phyloP scores from a whole-genome alignment of 37 sponge, comb jelly and placozoan species.

The Theonella swinhoei region DNA sequence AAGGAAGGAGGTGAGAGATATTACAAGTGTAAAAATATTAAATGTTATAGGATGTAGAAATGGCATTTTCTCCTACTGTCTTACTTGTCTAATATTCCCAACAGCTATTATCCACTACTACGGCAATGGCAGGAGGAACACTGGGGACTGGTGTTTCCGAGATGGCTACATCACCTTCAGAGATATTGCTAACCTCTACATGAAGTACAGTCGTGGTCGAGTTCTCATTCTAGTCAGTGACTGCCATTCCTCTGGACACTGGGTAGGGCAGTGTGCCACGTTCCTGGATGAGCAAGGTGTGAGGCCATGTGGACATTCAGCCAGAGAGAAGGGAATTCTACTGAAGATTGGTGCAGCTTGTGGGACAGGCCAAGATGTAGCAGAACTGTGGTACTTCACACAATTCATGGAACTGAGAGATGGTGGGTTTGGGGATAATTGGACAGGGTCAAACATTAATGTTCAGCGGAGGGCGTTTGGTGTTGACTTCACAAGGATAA shows the following conservation, averaged over 20 bases:
- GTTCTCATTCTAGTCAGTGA: conserved; percentile 61
- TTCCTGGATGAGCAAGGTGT: conserved; percentile 57
- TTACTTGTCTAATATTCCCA: background rate
- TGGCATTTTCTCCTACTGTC: too few species aligned
- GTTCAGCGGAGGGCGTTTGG: conserved; percentile 10
- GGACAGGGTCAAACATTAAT: background rate
- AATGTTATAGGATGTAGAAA: too few species aligned
- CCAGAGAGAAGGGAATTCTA: conserved; percentile 59
- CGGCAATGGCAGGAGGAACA: conserved; percentile 63
- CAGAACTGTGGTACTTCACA: conserved; percentile 1
- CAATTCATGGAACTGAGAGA: background rate
- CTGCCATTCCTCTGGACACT: conserved; percentile 67
- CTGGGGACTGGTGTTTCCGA: conserved; percentile 87
- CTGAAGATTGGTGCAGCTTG: conserved; percentile 63
- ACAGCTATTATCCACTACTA: conserved; percentile 68
- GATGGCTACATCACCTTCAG: conserved; percentile 67
- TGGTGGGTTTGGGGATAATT: background rate
- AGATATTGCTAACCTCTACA: conserved; percentile 62
- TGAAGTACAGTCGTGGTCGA: conserved; percentile 36
- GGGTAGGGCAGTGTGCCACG: conserved; percentile 41
- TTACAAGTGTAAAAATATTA: background rate
- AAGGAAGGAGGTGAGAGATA: conserved; percentile 1
- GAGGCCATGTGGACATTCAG: conserved; percentile 70
- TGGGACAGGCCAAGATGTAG: conserved; percentile 20
- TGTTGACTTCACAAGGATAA: conserved; percentile 16